Evolutionary conservation across 2,113 vertebrate genomes (phyloP).

Genomic region (Rafetus swinhoei): DNA sequence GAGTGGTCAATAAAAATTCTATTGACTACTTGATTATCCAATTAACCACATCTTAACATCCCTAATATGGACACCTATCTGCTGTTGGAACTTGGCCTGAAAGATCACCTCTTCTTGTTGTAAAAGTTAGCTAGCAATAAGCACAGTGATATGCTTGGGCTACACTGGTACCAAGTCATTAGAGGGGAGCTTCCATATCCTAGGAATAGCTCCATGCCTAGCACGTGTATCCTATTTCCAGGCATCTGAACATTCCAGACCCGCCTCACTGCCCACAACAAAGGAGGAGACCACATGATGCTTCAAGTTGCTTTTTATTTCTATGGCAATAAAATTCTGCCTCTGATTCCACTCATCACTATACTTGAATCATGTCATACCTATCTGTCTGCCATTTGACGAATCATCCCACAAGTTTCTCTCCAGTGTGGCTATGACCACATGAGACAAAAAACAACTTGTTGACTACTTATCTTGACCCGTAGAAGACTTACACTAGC

Average conservation of each 20-base stretch:
- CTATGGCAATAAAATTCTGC: neutral
- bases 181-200: neutral
- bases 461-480: neutral
- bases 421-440: neutral
- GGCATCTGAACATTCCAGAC: neutral
- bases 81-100: neutral
- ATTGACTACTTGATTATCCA: too few species aligned
- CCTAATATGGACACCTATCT: too few species aligned
- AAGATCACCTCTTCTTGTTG: neutral
- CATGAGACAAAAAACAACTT: conserved; percentile 3
- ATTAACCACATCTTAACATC: too few species aligned
- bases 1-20: too few species aligned
- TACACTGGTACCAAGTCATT: rapidly evolving
- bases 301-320: conserved; percentile 54
- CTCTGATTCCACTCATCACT: conserved; percentile 42
- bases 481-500: neutral
- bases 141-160: neutral
- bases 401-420: neutral
- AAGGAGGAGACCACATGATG: neutral
- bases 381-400: conserved; percentile 19
- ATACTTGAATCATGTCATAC: conserved; percentile 44
- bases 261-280: rapidly evolving
- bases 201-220: neutral
- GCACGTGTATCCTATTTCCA: neutral
- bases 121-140: neutral